Percentiles rank a stretch among this genome's conserved stretches.
phyloP scores from a whole-genome alignment of 2,113 vertebrate genomes.

The Centropus bengalensis region DNA sequence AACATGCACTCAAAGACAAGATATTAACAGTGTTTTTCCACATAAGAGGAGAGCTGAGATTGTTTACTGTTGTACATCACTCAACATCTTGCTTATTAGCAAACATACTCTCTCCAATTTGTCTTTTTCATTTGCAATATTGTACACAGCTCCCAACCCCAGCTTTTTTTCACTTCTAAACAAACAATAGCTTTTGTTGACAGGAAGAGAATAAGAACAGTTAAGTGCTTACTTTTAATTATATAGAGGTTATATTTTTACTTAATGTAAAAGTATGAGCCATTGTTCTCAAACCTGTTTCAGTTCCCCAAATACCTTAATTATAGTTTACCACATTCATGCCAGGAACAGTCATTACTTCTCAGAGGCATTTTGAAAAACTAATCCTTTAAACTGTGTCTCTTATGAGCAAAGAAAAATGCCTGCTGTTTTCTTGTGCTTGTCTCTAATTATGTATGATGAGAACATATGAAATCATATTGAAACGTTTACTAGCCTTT shows the following conservation, averaged over 20 bases:
- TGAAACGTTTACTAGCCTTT: background rate
- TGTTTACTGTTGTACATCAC: background rate
- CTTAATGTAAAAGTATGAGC: background rate
- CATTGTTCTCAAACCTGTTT: conserved; percentile 28
- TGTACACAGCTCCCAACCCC: background rate
- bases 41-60: background rate
- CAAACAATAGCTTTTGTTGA: conserved; percentile 25
- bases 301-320: conserved; percentile 29
- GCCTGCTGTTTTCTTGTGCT: background rate
- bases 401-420: background rate
- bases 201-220: background rate
- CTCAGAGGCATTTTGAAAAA: background rate
- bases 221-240: conserved; percentile 32
- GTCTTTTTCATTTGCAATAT: conserved; percentile 6
- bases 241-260: background rate
- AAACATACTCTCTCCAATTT: background rate
- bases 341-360: background rate
- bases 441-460: conserved; percentile 1
- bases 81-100: background rate
- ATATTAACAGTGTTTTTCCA: background rate
- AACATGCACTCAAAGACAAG: background rate
- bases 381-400: background rate
- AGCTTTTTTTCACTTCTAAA: background rate
- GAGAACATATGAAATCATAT: background rate
- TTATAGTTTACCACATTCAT: conserved; percentile 11